Base-by-base conservation (phyloP, 1,140 invertebrate genomes). In the Drosophila paulistorum region DNA sequence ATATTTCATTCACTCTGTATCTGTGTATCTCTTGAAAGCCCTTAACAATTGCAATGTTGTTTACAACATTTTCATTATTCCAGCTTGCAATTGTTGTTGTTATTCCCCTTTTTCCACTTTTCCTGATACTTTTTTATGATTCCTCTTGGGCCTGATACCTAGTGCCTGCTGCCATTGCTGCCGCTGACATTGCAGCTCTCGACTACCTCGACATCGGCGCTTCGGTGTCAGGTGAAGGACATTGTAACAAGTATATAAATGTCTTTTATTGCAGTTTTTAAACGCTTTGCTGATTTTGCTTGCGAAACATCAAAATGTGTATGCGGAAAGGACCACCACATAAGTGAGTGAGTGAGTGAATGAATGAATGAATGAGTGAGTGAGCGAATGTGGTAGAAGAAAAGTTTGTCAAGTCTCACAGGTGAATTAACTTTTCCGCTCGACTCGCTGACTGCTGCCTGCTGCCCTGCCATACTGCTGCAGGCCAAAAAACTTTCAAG, bases 351-450 rank as follows among this genome's bases (percentile, higher is more conserved):
- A 23, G 30, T 37, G 14, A 57, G 45, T 66, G 58, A 72, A 51
- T 55, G 45, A 51, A 57, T 65, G 70, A 76, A 78, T 55, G 45
- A 51, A 57, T 65, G 71, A 77, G 74, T 82, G 68, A 58, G 26
- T 51, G 17, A 51, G 17, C 45, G 45, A 51, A 51, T 51, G 45
- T 51, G 45, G 45, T 10, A 51, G 17, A 51, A 23, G 45, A 51
- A 86, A 86, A 87, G 71, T 86, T 86, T 83, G 83, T 87, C 83
- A 79, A 81, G 83, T 77, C 83, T 86, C 83, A 82, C 83, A 86
- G 83, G 83, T 86, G 83, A 86, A 86, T 86, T 86, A 86, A 86
- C 76, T 86, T 86, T 86, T 87, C 79, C 68, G 83, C 83, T 85
- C 77, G 65, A 81, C 74, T 85, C 81, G 77, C 20, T 72, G 66